phyloP scores from a whole-genome alignment of 1,140 invertebrate genomes.

The Spodoptera frugiperda region DNA sequence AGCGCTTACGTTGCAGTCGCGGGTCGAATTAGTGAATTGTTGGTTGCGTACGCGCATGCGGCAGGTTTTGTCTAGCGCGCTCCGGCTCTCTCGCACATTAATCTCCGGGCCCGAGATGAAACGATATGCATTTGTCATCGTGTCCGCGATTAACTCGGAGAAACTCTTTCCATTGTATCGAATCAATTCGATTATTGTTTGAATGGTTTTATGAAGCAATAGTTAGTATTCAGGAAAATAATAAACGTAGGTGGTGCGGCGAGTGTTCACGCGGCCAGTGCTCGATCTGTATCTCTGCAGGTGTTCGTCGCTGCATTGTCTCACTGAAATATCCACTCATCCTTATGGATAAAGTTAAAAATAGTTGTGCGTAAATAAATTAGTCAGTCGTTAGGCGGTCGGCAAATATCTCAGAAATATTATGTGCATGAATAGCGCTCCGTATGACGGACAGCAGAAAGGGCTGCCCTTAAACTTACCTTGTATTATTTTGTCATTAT shows the following conservation, averaged over 20 bases:
- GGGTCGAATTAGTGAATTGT: constrained; percentile 73
- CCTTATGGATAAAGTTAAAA: constrained; percentile 44
- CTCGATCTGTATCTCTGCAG: constrained; percentile 25
- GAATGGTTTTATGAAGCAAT: constrained; percentile 57
- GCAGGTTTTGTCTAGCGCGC: constrained; percentile 76
- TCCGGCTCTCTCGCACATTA: constrained; percentile 76
- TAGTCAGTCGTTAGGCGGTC: constrained; percentile 82
- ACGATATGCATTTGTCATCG: constrained; percentile 83
- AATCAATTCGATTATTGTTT: constrained; percentile 79
- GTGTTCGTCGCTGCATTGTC: constrained; percentile 17
- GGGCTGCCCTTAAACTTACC: constrained; percentile 81
- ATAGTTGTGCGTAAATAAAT: constrained; percentile 70
- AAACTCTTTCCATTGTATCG: constrained; percentile 76
- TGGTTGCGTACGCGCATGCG: constrained; percentile 69
- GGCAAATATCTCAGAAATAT: constrained; percentile 83
- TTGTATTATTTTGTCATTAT: constrained; percentile 86
- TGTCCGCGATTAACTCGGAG: constrained; percentile 78
- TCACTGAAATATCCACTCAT: not conserved
- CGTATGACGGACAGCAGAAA: constrained; percentile 85
- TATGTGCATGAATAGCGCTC: constrained; percentile 82
- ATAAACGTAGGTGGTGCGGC: constrained; percentile 7
- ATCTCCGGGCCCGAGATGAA: constrained; percentile 80
- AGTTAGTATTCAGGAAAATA: constrained; percentile 47
- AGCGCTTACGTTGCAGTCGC: constrained; percentile 70
- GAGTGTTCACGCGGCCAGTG: not conserved